These are phyloP conservation scores for Meteorus sp. DNA, from an alignment of 1,140 invertebrate genomes.

Conservation along the genomic window DNA sequence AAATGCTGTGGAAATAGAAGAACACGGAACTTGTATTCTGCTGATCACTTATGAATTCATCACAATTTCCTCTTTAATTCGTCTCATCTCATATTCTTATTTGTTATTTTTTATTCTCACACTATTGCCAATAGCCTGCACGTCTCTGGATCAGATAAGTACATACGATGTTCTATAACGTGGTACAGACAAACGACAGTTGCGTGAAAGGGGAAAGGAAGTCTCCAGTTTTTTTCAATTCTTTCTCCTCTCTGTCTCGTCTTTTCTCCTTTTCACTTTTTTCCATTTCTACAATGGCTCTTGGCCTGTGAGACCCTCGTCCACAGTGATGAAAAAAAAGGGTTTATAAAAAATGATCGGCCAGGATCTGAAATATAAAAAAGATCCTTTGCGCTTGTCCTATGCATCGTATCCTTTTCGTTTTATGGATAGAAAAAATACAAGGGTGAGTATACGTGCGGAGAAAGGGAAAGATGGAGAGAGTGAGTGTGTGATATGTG, in stretches of 20 bases:
- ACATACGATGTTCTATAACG: no score
- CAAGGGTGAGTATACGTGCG: no score
- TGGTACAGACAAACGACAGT: constrained; percentile 35
- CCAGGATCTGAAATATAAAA: constrained; percentile 50
- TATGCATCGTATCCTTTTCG: constrained; percentile 47
- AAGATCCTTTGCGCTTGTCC: constrained; percentile 37
- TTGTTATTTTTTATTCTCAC: constrained; percentile 27
- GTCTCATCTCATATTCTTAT: no score
- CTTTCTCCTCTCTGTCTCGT: no score
- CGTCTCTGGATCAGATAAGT: background rate
- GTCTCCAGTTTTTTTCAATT: constrained; percentile 5
- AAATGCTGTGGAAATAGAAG: no score
- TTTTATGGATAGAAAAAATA: no score
- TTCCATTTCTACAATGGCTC: background rate
- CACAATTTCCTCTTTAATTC: no score
- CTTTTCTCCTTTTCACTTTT: background rate
- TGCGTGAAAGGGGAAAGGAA: constrained; percentile 37
- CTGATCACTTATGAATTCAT: no score
- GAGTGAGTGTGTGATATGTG: no score
- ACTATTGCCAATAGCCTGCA: constrained; percentile 18
- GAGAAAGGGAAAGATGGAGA: no score
- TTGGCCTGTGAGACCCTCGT: background rate
- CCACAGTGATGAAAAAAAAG: constrained; percentile 38
- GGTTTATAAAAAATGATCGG: constrained; percentile 55
- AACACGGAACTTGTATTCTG: no score